Base-by-base conservation (phyloP, 2,888 invertebrate genomes). In the Nephrocerus scutellatus region DNA sequence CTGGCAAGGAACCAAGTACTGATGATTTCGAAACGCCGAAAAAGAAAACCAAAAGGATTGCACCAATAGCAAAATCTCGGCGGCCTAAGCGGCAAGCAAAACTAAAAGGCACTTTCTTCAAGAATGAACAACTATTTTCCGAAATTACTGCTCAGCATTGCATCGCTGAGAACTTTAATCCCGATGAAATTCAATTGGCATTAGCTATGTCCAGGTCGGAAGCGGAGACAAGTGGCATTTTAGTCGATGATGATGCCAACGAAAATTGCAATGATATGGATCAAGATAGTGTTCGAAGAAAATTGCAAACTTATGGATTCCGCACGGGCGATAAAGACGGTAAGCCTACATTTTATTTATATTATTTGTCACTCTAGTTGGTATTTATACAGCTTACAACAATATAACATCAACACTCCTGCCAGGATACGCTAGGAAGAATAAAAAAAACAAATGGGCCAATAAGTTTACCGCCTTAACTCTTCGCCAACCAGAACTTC, bases 161-260 rank as follows among this genome's bases (percentile, higher is more conserved):
- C 34, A 37, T 60, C 5, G 57, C 54, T 1, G 68, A 68, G 35
- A 77, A 80, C 58, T 66, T 78, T 30, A 76, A 80, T 66, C 67
- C 76, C 0, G 78, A 81, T 51, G 76, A 82, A 49, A 63, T 82
- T 44, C 79, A 80, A 58, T 54, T 82, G 60, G 82, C 80, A 28
- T 68, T 82, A 49, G 80, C 80, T 10, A 58, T 82, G 41, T 81
- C 82, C 3, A 75, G 73, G 55, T 82, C 82, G 1, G 63, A 65
- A 43, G 51, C 54, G 0, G 59, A 66, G 30, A 49, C 45, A 20
- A 46, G 43, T 19, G 52, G 52, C 3, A 13, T 42, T 9, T 18
- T 37, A 3, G 25, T 43, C 5, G 36, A 42, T 4, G 46, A 48
- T 5, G 43, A 47, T 2, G 15, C 37, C 3, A 37, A 43, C n/a